Conservation (phyloP, 2,113 vertebrate genomes). For the Fregetta grallaria region DNA sequence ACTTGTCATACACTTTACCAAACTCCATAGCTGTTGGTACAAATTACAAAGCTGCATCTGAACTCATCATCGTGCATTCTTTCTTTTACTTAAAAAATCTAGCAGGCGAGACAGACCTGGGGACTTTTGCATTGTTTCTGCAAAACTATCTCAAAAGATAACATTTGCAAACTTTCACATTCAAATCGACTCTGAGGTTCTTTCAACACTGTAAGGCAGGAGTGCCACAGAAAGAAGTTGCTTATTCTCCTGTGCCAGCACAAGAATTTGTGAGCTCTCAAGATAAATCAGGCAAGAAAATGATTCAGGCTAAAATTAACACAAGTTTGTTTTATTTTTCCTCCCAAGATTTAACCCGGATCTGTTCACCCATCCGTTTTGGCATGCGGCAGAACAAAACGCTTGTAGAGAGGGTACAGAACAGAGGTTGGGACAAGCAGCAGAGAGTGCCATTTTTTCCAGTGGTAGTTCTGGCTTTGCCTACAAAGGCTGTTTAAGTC, state of each 20-base stretch:
- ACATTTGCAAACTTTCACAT: neutral
- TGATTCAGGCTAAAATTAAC: neutral
- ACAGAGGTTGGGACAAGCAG: neutral
- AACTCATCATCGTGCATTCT: neutral
- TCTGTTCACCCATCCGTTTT: neutral
- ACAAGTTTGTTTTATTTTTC: neutral
- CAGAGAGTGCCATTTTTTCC: rapidly evolving
- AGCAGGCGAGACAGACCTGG: rapidly evolving
- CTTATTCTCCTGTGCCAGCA: neutral
- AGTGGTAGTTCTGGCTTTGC: neutral
- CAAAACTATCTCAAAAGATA: neutral
- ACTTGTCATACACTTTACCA: neutral
- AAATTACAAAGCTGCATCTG: neutral
- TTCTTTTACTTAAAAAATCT: neutral
- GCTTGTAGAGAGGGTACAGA: neutral
- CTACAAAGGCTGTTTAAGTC: neutral
- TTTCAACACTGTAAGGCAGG: neutral
- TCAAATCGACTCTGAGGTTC: neutral
- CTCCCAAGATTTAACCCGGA: neutral
- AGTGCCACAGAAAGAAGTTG: neutral
- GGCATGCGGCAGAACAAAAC: neutral
- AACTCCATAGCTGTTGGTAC: neutral
- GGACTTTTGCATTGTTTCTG: neutral
- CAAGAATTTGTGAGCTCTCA: neutral
- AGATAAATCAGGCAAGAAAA: neutral